Conservation (phyloP, 1,140 invertebrate genomes). For the Macrobrachium rosenbergii region DNA sequence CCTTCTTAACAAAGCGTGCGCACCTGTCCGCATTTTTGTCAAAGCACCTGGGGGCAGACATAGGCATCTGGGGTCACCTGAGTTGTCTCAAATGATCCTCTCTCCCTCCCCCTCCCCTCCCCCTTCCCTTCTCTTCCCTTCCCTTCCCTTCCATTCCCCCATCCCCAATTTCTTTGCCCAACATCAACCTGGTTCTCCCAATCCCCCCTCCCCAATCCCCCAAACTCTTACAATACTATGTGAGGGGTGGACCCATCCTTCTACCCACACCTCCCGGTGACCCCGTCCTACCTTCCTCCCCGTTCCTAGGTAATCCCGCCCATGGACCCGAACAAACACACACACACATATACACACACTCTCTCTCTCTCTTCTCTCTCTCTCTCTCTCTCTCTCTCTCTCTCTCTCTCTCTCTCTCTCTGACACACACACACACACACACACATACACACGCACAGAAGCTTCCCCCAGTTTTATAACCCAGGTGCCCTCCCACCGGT, state of each 20-base stretch:
- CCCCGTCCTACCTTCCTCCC: no score
- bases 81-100: neutral
- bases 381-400: no score
- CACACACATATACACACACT: no score
- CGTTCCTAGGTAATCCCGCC: no score
- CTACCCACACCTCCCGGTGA: neutral
- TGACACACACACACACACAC: no score
- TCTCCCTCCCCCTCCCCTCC: neutral
- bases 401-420: no score
- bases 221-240: neutral
- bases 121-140: neutral
- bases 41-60: neutral
- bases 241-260: neutral
- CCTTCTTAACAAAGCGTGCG: conserved; percentile 17
- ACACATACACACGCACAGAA: no score
- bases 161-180: conserved; percentile 6
- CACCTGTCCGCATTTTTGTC: neutral
- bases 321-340: no score
- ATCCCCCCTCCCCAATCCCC: neutral
- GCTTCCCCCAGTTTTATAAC: no score
- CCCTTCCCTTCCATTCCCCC: conserved; percentile 11
- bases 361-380: no score
- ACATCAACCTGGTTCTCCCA: conserved; percentile 7
- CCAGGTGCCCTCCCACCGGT: no score
- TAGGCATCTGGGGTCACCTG: neutral